Evolutionary conservation across 2,888 invertebrate genomes (phyloP).

Genomic region (Herminia tarsipennalis): DNA sequence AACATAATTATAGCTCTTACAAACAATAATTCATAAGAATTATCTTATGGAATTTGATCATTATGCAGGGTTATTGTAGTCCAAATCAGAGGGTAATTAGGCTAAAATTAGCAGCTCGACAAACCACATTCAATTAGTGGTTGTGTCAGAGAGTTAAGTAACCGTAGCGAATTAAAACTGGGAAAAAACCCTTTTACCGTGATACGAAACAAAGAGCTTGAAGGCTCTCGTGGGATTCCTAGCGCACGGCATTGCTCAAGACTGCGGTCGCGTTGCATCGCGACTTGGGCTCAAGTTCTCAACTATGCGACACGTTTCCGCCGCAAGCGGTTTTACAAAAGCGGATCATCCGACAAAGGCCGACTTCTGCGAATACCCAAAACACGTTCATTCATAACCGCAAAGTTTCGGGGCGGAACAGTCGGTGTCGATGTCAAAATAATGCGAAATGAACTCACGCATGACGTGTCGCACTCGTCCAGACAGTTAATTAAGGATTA

Average conservation of each 20-base stretch:
- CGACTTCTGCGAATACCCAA: conserved; percentile 65
- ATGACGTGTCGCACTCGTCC: conserved; percentile 40
- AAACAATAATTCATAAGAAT: neutral
- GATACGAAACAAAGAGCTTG: conserved; percentile 65
- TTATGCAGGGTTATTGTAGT: conserved; percentile 3
- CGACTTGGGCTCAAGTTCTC: conserved; percentile 25
- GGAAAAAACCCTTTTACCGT: conserved; percentile 58
- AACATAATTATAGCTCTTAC: neutral
- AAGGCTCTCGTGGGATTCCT: conserved; percentile 67
- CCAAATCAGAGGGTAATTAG: conserved; percentile 26
- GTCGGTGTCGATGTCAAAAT: conserved; percentile 55
- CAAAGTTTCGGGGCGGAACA: conserved; percentile 63
- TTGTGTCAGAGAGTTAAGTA: conserved; percentile 53
- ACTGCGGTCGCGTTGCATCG: conserved; percentile 62
- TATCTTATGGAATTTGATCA: conserved; percentile 1
- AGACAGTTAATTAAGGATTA: conserved; percentile 1
- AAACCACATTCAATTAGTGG: conserved; percentile 61
- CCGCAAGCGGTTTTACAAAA: conserved; percentile 45
- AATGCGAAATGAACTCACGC: conserved; percentile 57
- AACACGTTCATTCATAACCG: conserved; percentile 71
- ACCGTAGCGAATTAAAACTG: conserved; percentile 51
- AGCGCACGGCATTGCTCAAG: conserved; percentile 61
- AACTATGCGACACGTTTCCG: conserved; percentile 65
- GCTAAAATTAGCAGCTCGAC: conserved; percentile 44
- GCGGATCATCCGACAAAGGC: conserved; percentile 59